Evolutionary conservation across 2,113 vertebrate species (phyloP), one percentile per base, ranked within the genome.

Genomic region (Chaenogobius annularis): DNA sequence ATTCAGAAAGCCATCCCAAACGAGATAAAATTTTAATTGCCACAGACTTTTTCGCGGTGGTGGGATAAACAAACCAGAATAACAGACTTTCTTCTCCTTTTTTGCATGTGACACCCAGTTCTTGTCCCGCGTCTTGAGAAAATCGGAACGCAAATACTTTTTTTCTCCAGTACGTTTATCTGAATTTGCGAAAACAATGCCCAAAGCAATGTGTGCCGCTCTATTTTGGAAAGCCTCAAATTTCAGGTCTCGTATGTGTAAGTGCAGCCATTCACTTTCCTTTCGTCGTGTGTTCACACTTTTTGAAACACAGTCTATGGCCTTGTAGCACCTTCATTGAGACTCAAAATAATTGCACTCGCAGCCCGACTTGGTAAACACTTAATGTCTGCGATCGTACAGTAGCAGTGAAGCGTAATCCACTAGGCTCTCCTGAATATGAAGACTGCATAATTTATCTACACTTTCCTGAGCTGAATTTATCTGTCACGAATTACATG

Each of bases 351-450:
- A 11, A 66, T 47, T 66, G 20, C 44, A 47, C 64, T 66, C n/a
- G 3, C 43, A 47, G 43, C n/a, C 43, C 9, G 8, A 23, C 64
- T 66, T 20, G 4, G 43, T 66, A 46, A 66, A 44, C 50, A 70
- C 26, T 64, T 69, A 75, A 66, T 66, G 74, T 80, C 70, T 59
- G 64, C 66, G 48, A 65, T 69, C 70, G 54, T 70, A 77, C 47
- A 35, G 13, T 52, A 71, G 62, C 72, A 76, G 66, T 74, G 59
- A 71, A 63, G 54, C 54, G 26, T 59, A 64, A 82, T 74, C 78
- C 81, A 85, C 67, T 56, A 59, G 68, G 77, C 75, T 61, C 61
- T 15, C 17, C 17, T 44, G 68, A 70, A 63, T 77, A 56, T 59
- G 61, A 69, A 69, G 55, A 73, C 78, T 68, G 70, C 75, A 80